A percentile compares a stretch with the other conserved stretches of the same genome.
These are phyloP conservation scores for Agrenia bidenticulata DNA, from an alignment of 2,888 invertebrate genomes.

Conservation along the genomic window DNA sequence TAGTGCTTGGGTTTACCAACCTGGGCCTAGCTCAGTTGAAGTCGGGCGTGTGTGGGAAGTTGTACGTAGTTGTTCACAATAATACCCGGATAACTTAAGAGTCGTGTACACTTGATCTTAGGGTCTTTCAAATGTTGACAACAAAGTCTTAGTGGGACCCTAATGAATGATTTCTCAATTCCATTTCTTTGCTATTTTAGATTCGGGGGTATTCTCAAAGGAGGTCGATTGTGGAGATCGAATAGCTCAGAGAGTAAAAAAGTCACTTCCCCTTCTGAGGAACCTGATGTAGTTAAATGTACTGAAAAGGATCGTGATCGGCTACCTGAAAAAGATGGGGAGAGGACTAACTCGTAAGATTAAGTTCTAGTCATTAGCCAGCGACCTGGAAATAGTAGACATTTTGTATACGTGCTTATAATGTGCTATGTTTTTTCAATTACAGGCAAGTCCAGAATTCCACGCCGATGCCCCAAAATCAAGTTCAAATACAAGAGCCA, in stretches of 20 bases:
- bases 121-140: too few relatives aligned
- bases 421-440: conserved; percentile 10
- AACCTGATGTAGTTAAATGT: conserved; percentile 52
- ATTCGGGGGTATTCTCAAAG: conserved; percentile 71
- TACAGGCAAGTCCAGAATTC: conserved; percentile 1
- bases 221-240: conserved; percentile 69
- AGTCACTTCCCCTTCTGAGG: conserved; percentile 47
- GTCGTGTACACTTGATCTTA: too few relatives aligned
- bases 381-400: background rate
- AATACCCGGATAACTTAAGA: too few relatives aligned
- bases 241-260: conserved; percentile 53
- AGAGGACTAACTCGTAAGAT: conserved; percentile 7
- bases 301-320: conserved; percentile 52
- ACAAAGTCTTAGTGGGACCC: too few relatives aligned
- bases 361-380: too few relatives aligned
- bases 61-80: too few relatives aligned
- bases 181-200: conserved; percentile 28
- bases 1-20: too few relatives aligned
- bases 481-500: conserved; percentile 36
- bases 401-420: background rate
- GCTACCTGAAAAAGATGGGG: conserved; percentile 42
- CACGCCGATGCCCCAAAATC: conserved; percentile 18
- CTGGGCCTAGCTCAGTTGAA: too few relatives aligned
- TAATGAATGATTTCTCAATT: too few relatives aligned
- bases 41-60: too few relatives aligned